phyloP scores from a whole-genome alignment of 2,797 vertebrate species.

The Tarsius wallacei region DNA sequence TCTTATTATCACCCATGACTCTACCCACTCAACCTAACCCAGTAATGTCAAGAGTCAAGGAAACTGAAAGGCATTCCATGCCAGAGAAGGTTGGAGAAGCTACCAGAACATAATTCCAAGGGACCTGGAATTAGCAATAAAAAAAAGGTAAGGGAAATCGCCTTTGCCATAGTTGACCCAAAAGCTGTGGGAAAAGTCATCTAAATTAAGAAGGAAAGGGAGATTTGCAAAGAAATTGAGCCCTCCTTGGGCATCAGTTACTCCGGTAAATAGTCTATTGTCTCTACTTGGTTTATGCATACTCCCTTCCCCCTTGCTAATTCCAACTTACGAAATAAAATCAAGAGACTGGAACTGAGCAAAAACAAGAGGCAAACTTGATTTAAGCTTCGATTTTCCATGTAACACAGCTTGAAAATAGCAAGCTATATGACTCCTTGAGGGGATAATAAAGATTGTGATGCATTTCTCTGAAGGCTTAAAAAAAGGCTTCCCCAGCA shows the following conservation, averaged over 20 bases:
- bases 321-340: slow-evolving; percentile 71
- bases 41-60: neutral
- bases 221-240: neutral
- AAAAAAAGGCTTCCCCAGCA: slow-evolving; percentile 12
- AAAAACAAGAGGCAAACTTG: slow-evolving; percentile 73
- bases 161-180: neutral
- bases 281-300: neutral
- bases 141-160: neutral
- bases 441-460: slow-evolving; percentile 67
- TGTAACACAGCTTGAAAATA: slow-evolving; percentile 77
- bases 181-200: neutral
- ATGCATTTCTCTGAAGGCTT: slow-evolving; percentile 72
- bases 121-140: neutral
- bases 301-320: neutral
- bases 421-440: slow-evolving; percentile 61
- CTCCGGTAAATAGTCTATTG: neutral
- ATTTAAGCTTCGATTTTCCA: slow-evolving; percentile 79
- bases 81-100: neutral
- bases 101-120: neutral
- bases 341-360: slow-evolving; percentile 70
- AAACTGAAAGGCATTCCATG: neutral
- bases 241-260: neutral
- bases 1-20: neutral
- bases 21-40: neutral
- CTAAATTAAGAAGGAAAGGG: neutral